A percentile compares a stretch with the other conserved stretches of the same genome.
These are phyloP conservation scores for Beris morrisii DNA, from an alignment of 2,888 invertebrate genomes.

Conservation along the genomic window DNA sequence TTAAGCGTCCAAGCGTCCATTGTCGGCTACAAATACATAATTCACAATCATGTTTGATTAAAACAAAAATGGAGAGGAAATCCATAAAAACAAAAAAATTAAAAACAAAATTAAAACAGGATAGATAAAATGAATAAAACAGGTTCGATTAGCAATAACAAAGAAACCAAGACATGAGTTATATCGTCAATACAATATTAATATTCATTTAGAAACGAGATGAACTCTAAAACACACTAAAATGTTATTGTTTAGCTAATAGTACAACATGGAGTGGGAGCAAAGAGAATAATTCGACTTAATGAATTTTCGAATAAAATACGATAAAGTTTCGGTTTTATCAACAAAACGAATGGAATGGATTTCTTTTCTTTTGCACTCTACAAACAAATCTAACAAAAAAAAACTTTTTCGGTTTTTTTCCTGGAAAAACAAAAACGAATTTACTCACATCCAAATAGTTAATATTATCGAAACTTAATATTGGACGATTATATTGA, in stretches of 20 bases:
- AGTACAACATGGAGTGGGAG: too few species aligned
- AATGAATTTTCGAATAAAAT: too few species aligned
- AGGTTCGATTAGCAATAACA: neutral
- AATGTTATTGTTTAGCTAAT: neutral
- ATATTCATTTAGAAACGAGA: neutral
- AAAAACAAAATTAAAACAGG: neutral
- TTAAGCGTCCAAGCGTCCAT: slow-evolving; percentile 59
- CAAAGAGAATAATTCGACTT: neutral
- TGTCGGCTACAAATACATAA: slow-evolving; percentile 53
- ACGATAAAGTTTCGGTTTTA: too few species aligned
- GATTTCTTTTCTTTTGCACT: neutral
- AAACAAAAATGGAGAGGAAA: slow-evolving; percentile 15
- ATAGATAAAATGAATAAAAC: slow-evolving; percentile 8
- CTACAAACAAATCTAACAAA: slow-evolving; percentile 1
- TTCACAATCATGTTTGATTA: slow-evolving; percentile 29
- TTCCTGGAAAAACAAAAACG: too few species aligned
- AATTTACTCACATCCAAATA: slow-evolving; percentile 37
- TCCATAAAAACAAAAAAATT: slow-evolving; percentile 6
- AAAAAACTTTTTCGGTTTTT: slow-evolving; percentile 15
- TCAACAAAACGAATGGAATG: neutral
- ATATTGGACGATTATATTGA: slow-evolving; percentile 8
- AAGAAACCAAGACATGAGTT: neutral
- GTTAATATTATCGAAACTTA: slow-evolving; percentile 34
- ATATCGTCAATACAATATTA: neutral
- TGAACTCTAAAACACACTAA: neutral